Evolutionary conservation across 2,888 invertebrate genomes (phyloP).

Genomic region (Lumbricus terrestris): DNA sequence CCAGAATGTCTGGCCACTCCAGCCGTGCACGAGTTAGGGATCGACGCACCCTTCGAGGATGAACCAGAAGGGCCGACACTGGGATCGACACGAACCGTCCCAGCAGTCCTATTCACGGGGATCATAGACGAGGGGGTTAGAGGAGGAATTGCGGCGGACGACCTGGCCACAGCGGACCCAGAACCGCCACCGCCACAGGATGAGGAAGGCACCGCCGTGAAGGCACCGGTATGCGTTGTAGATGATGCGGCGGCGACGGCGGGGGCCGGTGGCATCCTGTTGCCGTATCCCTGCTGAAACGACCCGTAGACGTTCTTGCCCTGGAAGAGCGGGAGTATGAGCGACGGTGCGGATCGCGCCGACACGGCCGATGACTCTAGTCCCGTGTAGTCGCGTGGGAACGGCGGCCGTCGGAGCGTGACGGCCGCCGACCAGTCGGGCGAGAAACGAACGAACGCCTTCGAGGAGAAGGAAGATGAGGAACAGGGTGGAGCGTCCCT

Average conservation of each 20-base stretch:
- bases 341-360: neutral
- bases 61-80: too few species aligned
- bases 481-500: too few species aligned
- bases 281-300: neutral
- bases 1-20: neutral
- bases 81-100: neutral
- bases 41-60: neutral
- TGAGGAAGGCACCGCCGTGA: neutral
- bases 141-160: neutral
- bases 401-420: neutral
- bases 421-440: slow-evolving; percentile 9
- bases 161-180: neutral
- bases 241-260: neutral
- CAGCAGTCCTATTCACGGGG: neutral
- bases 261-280: too few species aligned
- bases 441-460: slow-evolving; percentile 9
- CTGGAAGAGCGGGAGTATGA: slow-evolving; percentile 10
- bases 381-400: neutral
- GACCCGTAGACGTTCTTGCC: neutral
- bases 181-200: too few species aligned
- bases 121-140: neutral
- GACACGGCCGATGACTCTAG: neutral
- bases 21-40: neutral
- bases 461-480: neutral
- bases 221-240: neutral